Evolutionary conservation across 2,113 vertebrate genomes (phyloP).

Genomic region (Oceanodroma tethys): DNA sequence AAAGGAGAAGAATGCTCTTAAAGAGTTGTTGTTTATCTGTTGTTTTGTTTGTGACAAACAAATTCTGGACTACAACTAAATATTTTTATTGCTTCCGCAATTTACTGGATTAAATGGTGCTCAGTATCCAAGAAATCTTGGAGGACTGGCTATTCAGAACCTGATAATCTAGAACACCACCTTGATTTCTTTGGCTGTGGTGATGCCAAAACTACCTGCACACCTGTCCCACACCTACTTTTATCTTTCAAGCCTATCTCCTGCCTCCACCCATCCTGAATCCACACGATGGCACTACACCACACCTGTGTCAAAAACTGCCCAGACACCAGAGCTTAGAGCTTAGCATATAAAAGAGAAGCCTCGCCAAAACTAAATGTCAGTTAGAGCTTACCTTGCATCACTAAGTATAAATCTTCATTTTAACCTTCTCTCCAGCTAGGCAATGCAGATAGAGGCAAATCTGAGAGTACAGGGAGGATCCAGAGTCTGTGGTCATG

Average conservation of each 20-base stretch:
- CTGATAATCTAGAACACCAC: neutral
- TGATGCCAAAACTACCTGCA: neutral
- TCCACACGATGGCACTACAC: neutral
- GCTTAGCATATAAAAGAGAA: neutral
- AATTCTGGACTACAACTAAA: neutral
- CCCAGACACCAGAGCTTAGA: neutral
- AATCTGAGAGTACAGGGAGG: neutral
- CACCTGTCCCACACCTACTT: neutral
- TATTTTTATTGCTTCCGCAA: neutral
- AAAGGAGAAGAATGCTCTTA: neutral
- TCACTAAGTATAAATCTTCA: neutral
- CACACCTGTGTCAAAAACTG: neutral
- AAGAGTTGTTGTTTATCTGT: neutral
- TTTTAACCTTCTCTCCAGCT: neutral
- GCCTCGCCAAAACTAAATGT: neutral
- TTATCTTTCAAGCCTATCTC: neutral
- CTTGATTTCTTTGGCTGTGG: neutral
- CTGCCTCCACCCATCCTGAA: neutral
- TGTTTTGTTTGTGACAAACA: neutral
- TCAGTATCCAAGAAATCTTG: neutral
- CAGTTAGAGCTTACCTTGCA: neutral
- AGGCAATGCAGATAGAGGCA: neutral
- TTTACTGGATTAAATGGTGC: neutral
- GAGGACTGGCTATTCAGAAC: neutral
- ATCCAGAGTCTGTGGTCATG: neutral